These are phyloP conservation scores for Theristicus caerulescens DNA, from an alignment of 2,113 vertebrate species.

Conservation along the genomic window DNA sequence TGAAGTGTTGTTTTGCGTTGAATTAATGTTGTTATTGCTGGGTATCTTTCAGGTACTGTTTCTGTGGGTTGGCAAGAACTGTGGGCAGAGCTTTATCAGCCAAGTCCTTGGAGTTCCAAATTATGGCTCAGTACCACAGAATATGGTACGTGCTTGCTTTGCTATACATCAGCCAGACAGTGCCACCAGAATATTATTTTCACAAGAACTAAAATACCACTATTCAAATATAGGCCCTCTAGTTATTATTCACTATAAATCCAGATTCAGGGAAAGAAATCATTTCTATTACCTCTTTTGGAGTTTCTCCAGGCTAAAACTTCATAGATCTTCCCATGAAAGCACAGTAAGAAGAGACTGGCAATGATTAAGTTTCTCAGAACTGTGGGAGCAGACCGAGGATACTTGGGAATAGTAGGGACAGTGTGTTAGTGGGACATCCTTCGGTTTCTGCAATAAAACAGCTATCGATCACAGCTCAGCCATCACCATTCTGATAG, in stretches of 20 bases:
- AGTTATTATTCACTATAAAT: background rate
- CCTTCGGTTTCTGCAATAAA: background rate
- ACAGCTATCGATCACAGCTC: background rate
- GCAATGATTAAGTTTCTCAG: background rate
- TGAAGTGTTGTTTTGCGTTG: background rate
- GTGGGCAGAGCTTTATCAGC: conserved; percentile 84
- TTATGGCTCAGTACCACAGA: conserved; percentile 85
- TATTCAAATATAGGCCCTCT: background rate
- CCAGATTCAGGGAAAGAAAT: background rate
- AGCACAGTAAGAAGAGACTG: background rate
- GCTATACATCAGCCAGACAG: background rate
- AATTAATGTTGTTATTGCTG: background rate
- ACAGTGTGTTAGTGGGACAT: background rate
- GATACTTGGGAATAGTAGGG: background rate
- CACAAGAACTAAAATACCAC: background rate
- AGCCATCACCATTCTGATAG: background rate
- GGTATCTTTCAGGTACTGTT: conserved; percentile 81
- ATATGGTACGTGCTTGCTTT: conserved; percentile 78
- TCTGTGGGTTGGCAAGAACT: conserved; percentile 92
- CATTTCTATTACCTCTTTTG: background rate
- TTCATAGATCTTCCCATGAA: background rate
- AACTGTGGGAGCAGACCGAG: background rate
- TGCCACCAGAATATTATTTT: background rate
- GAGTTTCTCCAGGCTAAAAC: background rate
- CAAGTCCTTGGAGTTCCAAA: conserved; percentile 89